Percentiles rank a stretch among this genome's conserved stretches.
Conservation (phyloP, 2,888 invertebrate genomes). For the Epinotia ramella region DNA sequence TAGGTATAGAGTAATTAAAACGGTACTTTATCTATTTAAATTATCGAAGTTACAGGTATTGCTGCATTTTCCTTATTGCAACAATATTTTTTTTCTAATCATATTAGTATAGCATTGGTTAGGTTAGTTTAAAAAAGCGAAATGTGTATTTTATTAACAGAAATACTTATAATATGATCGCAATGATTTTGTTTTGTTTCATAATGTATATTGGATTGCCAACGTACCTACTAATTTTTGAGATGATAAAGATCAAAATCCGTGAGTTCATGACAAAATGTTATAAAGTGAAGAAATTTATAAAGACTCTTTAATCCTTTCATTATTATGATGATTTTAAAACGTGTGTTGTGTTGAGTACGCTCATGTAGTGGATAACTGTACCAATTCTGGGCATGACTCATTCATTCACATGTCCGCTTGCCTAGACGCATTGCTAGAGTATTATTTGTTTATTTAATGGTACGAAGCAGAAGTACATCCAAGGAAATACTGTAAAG, state of each 20-base stretch:
- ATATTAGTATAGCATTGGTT: not conserved
- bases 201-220: no score
- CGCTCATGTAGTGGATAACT: slow-evolving; percentile 67
- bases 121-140: not conserved
- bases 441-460: slow-evolving; percentile 45
- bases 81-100: not conserved
- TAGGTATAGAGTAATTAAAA: slow-evolving; percentile 12
- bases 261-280: not conserved
- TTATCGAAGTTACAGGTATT: slow-evolving; percentile 27
- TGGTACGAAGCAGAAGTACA: slow-evolving; percentile 32
- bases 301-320: not conserved
- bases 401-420: slow-evolving; percentile 79
- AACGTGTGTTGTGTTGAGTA: slow-evolving; percentile 24
- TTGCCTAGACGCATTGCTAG: slow-evolving; percentile 41
- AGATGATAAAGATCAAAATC: not conserved
- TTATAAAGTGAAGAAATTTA: not conserved
- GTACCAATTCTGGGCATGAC: slow-evolving; percentile 75
- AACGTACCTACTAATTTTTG: not conserved
- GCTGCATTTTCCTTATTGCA: slow-evolving; percentile 15
- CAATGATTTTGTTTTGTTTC: no score
- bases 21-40: slow-evolving; percentile 35
- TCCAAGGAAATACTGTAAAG: slow-evolving; percentile 9
- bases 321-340: slow-evolving; percentile 7
- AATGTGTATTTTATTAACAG: no score
- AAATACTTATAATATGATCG: no score